Conservation (phyloP, 2,113 vertebrate species). For the Megaleporinus macrocephalus region DNA sequence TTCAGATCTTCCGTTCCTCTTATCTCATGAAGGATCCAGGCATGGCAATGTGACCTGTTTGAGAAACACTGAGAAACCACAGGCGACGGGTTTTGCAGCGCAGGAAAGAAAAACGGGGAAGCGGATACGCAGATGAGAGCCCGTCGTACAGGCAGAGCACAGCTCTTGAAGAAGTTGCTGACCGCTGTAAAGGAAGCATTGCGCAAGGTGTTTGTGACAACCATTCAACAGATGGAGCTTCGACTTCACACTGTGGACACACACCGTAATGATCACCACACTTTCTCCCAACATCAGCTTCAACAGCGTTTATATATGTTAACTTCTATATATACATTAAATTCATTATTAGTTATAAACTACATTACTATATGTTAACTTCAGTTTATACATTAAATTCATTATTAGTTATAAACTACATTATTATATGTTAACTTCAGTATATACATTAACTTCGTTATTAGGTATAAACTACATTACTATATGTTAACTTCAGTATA, state of each 20-base stretch:
- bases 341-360: too few relatives aligned
- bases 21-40: background rate
- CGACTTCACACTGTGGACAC: background rate
- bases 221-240: background rate
- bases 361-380: too few relatives aligned
- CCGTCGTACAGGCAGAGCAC: background rate
- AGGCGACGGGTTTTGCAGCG: background rate
- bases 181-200: background rate
- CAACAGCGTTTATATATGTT: too few relatives aligned
- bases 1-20: background rate
- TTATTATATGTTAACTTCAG: too few relatives aligned
- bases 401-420: too few relatives aligned
- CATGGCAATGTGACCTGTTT: background rate
- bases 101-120: background rate
- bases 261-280: too few relatives aligned
- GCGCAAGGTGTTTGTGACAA: background rate
- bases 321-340: too few relatives aligned
- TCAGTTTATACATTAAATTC: too few relatives aligned
- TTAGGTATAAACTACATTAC: too few relatives aligned
- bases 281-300: too few relatives aligned
- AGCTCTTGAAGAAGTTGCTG: background rate
- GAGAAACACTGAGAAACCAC: background rate
- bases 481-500: too few relatives aligned
- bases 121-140: background rate
- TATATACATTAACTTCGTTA: too few relatives aligned